phyloP scores from a whole-genome alignment of 2,888 invertebrate species.

The Micoletzkya japonica region DNA sequence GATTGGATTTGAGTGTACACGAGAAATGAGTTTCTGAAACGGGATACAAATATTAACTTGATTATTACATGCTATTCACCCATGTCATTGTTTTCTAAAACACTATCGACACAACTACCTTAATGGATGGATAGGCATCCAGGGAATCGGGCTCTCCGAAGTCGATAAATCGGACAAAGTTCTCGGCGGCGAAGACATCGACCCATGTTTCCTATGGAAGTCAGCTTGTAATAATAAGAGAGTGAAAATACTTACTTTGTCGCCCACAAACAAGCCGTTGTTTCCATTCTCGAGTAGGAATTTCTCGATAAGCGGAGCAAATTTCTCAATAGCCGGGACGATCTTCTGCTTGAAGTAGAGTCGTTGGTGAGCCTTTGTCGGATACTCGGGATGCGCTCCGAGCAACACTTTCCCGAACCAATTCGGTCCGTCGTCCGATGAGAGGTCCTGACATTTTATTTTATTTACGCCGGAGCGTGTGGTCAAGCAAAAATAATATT shows the following conservation, averaged over 20 bases:
- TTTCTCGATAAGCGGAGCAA: conserved; percentile 53
- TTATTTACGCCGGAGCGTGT: too few species aligned
- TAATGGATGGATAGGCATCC: conserved; percentile 56
- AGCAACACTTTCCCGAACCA: conserved; percentile 20
- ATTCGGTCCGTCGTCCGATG: conserved; percentile 19
- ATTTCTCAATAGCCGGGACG: conserved; percentile 48
- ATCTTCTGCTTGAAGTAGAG: conserved; percentile 50
- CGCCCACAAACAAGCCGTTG: conserved; percentile 49
- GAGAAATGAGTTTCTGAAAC: conserved; percentile 43
- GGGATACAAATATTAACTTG: background rate
- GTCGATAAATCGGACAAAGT: conserved; percentile 49
- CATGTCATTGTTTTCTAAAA: background rate
- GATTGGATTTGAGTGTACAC: conserved; percentile 50
- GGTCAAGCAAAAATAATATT: background rate
- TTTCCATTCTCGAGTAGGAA: conserved; percentile 56
- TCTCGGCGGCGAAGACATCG: conserved; percentile 57
- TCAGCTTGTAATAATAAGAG: background rate
- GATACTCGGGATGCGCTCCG: conserved; percentile 21
- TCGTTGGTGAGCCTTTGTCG: conserved; percentile 27
- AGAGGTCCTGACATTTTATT: conserved; percentile 27
- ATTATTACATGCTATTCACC: background rate
- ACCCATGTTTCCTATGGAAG: conserved; percentile 52
- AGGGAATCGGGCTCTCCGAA: conserved; percentile 52
- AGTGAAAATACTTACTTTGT: conserved; percentile 34
- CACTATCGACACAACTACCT: conserved; percentile 24